phyloP scores from a whole-genome alignment of 2,113 vertebrate species.

The Phalacrocorax brasilianus region DNA sequence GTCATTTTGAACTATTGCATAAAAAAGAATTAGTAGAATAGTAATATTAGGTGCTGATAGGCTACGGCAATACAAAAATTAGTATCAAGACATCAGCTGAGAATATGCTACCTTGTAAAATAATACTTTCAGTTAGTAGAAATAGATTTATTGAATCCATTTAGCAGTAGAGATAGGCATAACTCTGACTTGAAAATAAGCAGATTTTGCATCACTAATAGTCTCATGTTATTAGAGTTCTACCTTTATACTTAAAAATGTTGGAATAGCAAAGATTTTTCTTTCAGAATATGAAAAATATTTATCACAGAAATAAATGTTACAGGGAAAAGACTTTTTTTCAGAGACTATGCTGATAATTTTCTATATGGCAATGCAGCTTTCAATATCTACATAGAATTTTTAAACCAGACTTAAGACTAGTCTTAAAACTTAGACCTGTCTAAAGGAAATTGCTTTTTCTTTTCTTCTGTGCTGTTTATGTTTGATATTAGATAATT shows the following conservation, averaged over 20 bases:
- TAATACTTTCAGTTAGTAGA: not conserved
- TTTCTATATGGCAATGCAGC: not conserved
- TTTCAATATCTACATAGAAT: not conserved
- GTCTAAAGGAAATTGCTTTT: not conserved
- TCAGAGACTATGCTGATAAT: not conserved
- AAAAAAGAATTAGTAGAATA: not conserved
- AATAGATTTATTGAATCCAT: not conserved
- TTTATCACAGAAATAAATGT: not conserved
- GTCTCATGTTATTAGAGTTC: not conserved
- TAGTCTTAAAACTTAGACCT: not conserved
- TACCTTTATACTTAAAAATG: not conserved
- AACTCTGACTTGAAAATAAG: not conserved
- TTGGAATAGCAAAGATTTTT: not conserved
- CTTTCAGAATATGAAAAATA: not conserved
- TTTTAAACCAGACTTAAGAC: not conserved
- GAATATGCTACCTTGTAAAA: not conserved
- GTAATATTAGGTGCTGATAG: not conserved
- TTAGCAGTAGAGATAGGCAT: not conserved
- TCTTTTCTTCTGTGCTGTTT: not conserved
- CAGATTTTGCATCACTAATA: not conserved
- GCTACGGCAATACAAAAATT: not conserved
- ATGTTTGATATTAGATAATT: not conserved
- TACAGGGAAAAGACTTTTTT: not conserved
- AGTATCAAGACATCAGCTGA: not conserved
- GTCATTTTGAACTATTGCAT: slow-evolving; percentile 1